phyloP scores from a whole-genome alignment of 2,113 vertebrate genomes.

The Puma concolor region DNA sequence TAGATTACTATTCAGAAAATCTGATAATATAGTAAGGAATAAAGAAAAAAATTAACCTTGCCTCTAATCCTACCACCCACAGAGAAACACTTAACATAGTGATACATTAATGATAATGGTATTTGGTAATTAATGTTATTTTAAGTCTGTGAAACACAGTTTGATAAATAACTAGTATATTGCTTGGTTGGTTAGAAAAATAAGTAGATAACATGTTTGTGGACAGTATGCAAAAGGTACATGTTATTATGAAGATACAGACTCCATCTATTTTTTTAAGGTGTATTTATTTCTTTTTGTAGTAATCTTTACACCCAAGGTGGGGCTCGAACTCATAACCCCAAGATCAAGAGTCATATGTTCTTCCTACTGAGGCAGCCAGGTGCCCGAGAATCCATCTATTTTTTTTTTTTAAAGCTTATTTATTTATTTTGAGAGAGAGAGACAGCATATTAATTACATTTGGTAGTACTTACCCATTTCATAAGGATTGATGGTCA shows the following conservation, averaged over 20 bases:
- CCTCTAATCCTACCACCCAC: not conserved
- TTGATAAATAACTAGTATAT: not conserved
- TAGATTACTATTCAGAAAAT: not conserved
- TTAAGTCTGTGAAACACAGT: not conserved
- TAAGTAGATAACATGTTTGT: not conserved
- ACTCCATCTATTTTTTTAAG: not conserved
- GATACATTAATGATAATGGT: not conserved
- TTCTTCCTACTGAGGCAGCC: not conserved
- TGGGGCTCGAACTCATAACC: not conserved
- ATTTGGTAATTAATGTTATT: not conserved
- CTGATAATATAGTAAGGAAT: not conserved
- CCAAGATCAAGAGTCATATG: not conserved
- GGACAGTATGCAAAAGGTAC: not conserved
- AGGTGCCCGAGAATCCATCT: not conserved
- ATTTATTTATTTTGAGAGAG: no score
- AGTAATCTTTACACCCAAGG: not conserved
- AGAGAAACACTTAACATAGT: not conserved
- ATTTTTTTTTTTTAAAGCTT: not conserved
- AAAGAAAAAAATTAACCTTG: slow-evolving; percentile 19
- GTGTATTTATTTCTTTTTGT: not conserved
- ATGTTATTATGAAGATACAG: not conserved
- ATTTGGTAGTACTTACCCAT: slow-evolving; percentile 88
- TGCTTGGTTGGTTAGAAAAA: not conserved
- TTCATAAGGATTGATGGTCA: slow-evolving; percentile 91
- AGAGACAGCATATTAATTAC: not conserved